A percentile compares a stretch with the other conserved stretches of the same genome.
These are phyloP conservation scores for Manacus vitellinus DNA, from an alignment of 2,113 vertebrate species.

Conservation along the genomic window DNA sequence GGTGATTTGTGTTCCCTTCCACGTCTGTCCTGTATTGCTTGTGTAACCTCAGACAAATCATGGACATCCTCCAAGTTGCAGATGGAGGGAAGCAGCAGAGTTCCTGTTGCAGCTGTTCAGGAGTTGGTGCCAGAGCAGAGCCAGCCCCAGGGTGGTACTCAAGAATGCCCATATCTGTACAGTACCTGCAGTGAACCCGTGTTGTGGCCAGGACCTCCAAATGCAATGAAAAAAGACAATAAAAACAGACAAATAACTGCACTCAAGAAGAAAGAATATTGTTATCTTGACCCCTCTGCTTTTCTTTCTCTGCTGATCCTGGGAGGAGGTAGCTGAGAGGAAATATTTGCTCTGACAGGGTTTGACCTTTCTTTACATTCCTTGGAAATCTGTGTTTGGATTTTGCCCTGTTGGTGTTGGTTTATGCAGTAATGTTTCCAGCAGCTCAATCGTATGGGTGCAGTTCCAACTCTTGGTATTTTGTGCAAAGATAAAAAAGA, in stretches of 20 bases:
- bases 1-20: not conserved
- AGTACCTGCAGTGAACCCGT: not conserved
- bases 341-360: not conserved
- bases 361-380: not conserved
- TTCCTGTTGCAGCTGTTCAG: not conserved
- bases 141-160: not conserved
- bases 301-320: not conserved
- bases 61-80: not conserved
- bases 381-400: not conserved
- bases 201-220: not conserved
- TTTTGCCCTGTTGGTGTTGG: not conserved
- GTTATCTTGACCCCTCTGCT: not conserved
- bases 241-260: not conserved
- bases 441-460: not conserved
- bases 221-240: not conserved
- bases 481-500: slow-evolving; percentile 1
- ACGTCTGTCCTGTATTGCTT: not conserved
- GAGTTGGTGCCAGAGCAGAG: not conserved
- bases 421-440: not conserved
- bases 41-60: not conserved
- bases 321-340: not conserved
- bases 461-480: not conserved
- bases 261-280: not conserved
- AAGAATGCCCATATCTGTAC: accelerated
- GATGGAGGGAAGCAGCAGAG: not conserved